A percentile compares a stretch with the other conserved stretches of the same genome.
phyloP scores from a whole-genome alignment of 2,888 invertebrate genomes.

The Himalopsyche anomala region DNA sequence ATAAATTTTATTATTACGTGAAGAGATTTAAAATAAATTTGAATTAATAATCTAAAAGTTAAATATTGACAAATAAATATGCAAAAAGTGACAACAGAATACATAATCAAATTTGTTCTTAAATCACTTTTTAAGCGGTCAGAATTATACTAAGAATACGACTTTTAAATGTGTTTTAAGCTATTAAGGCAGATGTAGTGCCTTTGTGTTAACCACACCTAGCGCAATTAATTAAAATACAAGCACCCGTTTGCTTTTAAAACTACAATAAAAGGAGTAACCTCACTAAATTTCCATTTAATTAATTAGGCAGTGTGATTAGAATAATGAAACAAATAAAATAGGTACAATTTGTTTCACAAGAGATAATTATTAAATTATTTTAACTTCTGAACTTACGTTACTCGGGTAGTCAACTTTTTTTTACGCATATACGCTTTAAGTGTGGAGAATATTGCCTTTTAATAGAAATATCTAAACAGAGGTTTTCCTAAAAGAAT shows the following conservation, averaged over 20 bases:
- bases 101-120: neutral
- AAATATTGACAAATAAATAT: too few species aligned
- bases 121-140: neutral
- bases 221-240: constrained; percentile 19
- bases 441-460: too few species aligned
- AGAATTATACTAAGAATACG: neutral
- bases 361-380: neutral
- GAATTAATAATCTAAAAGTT: too few species aligned
- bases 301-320: constrained; percentile 12
- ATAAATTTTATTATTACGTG: too few species aligned
- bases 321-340: neutral
- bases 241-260: neutral
- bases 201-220: constrained; percentile 9
- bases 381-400: neutral
- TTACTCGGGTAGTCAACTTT: neutral
- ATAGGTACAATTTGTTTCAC: neutral
- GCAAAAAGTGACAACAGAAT: neutral
- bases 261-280: constrained; percentile 28
- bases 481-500: too few species aligned
- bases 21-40: too few species aligned
- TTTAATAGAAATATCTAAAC: too few species aligned
- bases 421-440: too few species aligned
- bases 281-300: constrained; percentile 27
- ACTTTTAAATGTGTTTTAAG: neutral
- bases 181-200: neutral